A percentile compares a stretch with the other conserved stretches of the same genome.
Conservation (phyloP, 2,797 vertebrate species). For the Gymnodraco acuticeps region DNA sequence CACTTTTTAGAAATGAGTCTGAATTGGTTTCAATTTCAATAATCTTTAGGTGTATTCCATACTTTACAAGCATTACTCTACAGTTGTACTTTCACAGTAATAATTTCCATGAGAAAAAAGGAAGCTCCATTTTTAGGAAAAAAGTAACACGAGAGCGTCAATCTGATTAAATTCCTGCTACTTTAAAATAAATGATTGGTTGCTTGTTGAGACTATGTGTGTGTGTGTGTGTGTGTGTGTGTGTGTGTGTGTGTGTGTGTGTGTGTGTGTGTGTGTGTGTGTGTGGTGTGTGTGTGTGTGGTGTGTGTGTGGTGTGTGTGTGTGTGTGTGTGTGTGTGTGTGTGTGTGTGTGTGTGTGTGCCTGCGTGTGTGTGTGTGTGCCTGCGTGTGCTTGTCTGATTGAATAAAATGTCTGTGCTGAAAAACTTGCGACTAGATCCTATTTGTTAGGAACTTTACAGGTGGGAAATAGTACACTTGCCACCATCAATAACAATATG, state of each 20-base stretch:
- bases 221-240: not conserved
- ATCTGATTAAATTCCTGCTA: not conserved
- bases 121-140: not conserved
- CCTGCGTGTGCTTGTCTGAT: not conserved
- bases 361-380: not conserved
- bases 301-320: no score
- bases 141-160: not conserved
- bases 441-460: slow-evolving; percentile 10
- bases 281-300: no score
- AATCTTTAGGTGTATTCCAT: not conserved
- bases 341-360: not conserved
- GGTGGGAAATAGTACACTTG: slow-evolving; percentile 14
- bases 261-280: not conserved
- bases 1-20: not conserved
- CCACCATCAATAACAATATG: not conserved
- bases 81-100: not conserved
- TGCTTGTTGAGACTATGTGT: not conserved
- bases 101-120: not conserved
- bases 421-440: slow-evolving; percentile 6
- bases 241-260: no score
- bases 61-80: not conserved
- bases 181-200: slow-evolving; percentile 11
- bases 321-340: not conserved
- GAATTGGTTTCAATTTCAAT: no score
- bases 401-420: not conserved